Percentiles rank a stretch among this genome's conserved stretches.
phyloP scores from a whole-genome alignment of 2,797 vertebrate genomes.

The Pipistrellus pipistrellus region DNA sequence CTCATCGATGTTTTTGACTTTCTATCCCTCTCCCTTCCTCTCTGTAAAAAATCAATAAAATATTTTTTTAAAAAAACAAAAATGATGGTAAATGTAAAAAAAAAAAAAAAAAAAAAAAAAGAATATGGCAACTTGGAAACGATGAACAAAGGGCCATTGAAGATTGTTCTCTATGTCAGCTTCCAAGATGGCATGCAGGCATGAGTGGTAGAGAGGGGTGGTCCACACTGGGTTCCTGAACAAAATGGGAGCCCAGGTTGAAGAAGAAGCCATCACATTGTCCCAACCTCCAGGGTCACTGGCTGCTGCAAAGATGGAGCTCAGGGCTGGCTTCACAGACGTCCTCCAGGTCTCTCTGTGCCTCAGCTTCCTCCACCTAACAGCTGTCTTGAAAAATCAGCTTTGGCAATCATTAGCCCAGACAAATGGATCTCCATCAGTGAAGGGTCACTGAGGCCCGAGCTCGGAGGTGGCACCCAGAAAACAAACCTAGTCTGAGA shows the following conservation, averaged over 20 bases:
- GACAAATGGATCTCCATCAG: neutral
- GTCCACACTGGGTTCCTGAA: neutral
- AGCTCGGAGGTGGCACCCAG: neutral
- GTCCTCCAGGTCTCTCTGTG: neutral
- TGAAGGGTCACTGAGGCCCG: neutral
- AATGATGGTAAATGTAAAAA: too few relatives aligned
- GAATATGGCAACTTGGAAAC: neutral
- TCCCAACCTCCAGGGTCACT: too few relatives aligned
- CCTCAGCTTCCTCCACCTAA: too few relatives aligned
- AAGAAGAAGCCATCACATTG: neutral
- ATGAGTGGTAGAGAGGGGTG: neutral
- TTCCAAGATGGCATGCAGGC: neutral
- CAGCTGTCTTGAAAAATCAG: neutral
- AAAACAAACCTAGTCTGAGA: neutral
- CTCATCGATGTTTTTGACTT: too few relatives aligned
- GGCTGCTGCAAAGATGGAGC: neutral
- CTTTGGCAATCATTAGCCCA: neutral
- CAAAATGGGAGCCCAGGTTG: neutral
- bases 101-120: too few relatives aligned
- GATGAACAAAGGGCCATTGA: neutral
- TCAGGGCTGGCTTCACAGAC: neutral
- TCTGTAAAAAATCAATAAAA: too few relatives aligned
- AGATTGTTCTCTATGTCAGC: neutral
- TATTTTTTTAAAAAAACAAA: too few relatives aligned
- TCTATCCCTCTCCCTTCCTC: too few relatives aligned